Evolutionary conservation across 2,888 invertebrate species (phyloP), one percentile per base, ranked within the genome.

Genomic region (Eucera pruinosa): DNA sequence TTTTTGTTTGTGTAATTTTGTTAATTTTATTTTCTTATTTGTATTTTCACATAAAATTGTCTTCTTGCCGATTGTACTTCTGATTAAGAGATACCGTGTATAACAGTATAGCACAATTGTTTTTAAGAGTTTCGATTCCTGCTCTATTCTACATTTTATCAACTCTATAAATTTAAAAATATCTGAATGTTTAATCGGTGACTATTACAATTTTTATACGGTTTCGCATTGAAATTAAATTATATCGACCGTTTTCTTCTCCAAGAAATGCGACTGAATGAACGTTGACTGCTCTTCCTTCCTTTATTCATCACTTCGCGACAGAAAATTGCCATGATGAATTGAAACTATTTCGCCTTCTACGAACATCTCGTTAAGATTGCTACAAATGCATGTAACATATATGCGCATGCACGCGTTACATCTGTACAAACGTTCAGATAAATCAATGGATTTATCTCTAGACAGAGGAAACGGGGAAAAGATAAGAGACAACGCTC

Each of bases 231-330:
- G 30, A 45, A 58, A 20, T 33, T 18, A 27, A 43, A 41, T n/a
- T n/a, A n/a, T n/a, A 20, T 1, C 13, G 1, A 20, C 15, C 41
- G 15, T 20, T 41, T 23, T 13, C 47, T 25, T 48, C 72, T 81
- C 78, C 47, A 50, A 58, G 78, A 78, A 80, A 48, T 50, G 60
- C 27, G 36, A 20, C 41, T 18, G 9, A 62, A 30, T 30, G 33
- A 48, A 47, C 30, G 6, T 30, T 30, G 30, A 30, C 30, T 6
- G 30, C 30, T 30, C 30, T 6, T 30, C 64, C 70, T n/a, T n/a
- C 69, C 73, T 69, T 81, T 73, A 81, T 77, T 47, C 62, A 64
- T 41, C 58, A 62, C 45, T 52, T 58, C 27, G 64, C 69, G 15
- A 15, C 67, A 73, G 50, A 23, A 70, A 64, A 74, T 67, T 65